These are phyloP conservation scores for Telenomus remus DNA, from an alignment of 1,140 invertebrate species.

Conservation along the genomic window DNA sequence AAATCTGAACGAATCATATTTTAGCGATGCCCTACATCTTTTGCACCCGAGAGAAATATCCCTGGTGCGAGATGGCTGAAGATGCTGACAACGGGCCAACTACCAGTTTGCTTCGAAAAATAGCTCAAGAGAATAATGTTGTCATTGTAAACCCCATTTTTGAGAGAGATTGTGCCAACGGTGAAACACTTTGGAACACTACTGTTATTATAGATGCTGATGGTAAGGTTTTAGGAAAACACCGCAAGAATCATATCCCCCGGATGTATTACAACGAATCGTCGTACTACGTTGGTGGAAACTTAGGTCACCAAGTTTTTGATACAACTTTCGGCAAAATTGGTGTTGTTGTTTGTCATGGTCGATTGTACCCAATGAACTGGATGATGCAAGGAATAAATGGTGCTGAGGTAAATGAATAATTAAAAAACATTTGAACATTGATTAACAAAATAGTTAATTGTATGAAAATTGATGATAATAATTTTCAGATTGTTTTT, in stretches of 20 bases:
- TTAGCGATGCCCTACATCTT: slow-evolving; percentile 98
- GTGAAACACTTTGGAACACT: slow-evolving; percentile 97
- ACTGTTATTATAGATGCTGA: slow-evolving; percentile 93
- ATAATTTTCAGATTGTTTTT: slow-evolving; percentile 87
- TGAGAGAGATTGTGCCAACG: slow-evolving; percentile 90
- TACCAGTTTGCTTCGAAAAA: slow-evolving; percentile 85
- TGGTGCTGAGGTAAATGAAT: slow-evolving; percentile 85
- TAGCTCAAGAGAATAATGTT: slow-evolving; percentile 93
- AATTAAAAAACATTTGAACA: neutral
- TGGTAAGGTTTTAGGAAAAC: slow-evolving; percentile 93
- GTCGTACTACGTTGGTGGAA: slow-evolving; percentile 98
- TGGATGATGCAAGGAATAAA: slow-evolving; percentile 98
- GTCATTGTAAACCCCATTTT: slow-evolving; percentile 97
- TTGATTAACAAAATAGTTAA: too few relatives aligned
- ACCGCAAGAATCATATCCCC: slow-evolving; percentile 99
- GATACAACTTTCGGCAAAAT: slow-evolving; percentile 90
- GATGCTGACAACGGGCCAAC: slow-evolving; percentile 90
- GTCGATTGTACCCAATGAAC: slow-evolving; percentile 97
- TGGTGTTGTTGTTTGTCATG: slow-evolving; percentile 98
- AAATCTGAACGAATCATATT: slow-evolving; percentile 47
- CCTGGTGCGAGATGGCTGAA: slow-evolving; percentile 99
- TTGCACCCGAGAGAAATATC: slow-evolving; percentile 96
- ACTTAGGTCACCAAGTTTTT: slow-evolving; percentile 96
- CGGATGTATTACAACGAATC: slow-evolving; percentile 99
- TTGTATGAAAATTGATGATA: too few relatives aligned